These are phyloP conservation scores for Plusia festucae DNA, from an alignment of 2,888 invertebrate genomes.

Conservation along the genomic window DNA sequence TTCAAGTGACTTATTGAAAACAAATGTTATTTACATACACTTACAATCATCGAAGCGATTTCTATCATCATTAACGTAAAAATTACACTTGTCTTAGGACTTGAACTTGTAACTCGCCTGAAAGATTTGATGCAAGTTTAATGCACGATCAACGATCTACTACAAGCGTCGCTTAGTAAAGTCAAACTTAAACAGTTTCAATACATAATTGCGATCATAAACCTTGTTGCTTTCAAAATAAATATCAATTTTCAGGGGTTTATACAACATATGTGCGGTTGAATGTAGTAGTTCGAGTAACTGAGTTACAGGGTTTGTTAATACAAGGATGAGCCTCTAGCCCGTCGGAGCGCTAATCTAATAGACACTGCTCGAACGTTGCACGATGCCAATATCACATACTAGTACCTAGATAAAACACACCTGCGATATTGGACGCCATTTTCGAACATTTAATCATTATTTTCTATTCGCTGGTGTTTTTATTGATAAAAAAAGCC, in stretches of 20 bases:
- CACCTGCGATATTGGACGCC: not conserved
- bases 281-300: not conserved
- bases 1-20: too few relatives aligned
- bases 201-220: not conserved
- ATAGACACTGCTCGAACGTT: slow-evolving; percentile 5
- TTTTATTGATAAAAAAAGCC: not conserved
- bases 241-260: not conserved
- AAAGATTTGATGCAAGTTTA: too few relatives aligned
- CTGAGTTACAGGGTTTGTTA: slow-evolving; percentile 1
- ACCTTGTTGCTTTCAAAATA: not conserved
- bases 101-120: too few relatives aligned
- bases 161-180: not conserved
- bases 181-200: not conserved
- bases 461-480: not conserved
- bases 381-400: not conserved
- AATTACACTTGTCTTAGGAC: too few relatives aligned
- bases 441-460: not conserved
- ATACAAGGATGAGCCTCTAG: slow-evolving; percentile 6
- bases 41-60: too few relatives aligned
- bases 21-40: too few relatives aligned
- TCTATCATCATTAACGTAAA: too few relatives aligned
- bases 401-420: slow-evolving; percentile 3
- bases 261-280: not conserved
- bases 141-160: too few relatives aligned
- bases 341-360: slow-evolving; percentile 6